phyloP scores from a whole-genome alignment of 2,888 invertebrate species.

The Synanthedon tipuliformis region DNA sequence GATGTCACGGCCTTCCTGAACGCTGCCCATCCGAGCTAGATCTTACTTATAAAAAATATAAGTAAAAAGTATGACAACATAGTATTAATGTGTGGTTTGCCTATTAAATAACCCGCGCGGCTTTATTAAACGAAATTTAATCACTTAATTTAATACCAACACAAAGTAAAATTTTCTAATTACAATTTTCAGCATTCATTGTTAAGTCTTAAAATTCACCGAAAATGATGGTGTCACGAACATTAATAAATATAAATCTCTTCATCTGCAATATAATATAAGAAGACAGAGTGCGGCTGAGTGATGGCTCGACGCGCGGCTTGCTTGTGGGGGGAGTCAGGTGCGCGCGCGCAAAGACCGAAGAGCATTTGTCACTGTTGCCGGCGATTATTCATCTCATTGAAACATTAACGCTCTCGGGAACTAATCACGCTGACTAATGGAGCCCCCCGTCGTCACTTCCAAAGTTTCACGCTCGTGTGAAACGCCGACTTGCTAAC shows the following conservation, averaged over 20 bases:
- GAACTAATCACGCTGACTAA: constrained; percentile 69
- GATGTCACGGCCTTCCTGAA: no score
- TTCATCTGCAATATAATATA: constrained; percentile 48
- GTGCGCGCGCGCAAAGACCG: constrained; percentile 57
- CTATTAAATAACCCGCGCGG: no score
- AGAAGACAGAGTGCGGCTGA: constrained; percentile 39
- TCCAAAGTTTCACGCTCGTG: constrained; percentile 59
- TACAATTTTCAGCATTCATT: neutral
- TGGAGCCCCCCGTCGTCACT: constrained; percentile 68
- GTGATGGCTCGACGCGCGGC: constrained; percentile 39
- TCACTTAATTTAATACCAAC: no score
- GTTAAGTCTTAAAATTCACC: no score
- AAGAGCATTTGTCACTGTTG: constrained; percentile 65
- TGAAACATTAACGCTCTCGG: constrained; percentile 64
- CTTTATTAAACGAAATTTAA: no score
- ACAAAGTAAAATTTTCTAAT: no score
- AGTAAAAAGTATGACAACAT: no score
- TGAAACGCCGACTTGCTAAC: constrained; percentile 22
- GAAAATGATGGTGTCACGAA: constrained; percentile 31
- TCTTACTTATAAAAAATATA: no score
- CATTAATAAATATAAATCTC: constrained; percentile 64
- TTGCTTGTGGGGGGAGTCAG: constrained; percentile 52
- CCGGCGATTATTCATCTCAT: constrained; percentile 67
- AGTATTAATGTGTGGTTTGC: no score
- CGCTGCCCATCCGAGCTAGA: no score